phyloP scores from a whole-genome alignment of 2,113 vertebrate genomes.

The human (Homo sapiens) region GRCh38 chr6:47894501-47895000 shows the following conservation, averaged over 20 bases:
- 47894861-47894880: too few species aligned
- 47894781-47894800: neutral
- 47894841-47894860: neutral
- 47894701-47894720: neutral
- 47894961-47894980: neutral
- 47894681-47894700: constrained; percentile 12
- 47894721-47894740: neutral
- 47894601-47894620: neutral
- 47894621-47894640: neutral
- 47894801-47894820: neutral
- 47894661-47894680: neutral
- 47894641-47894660: neutral
- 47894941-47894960: too few species aligned
- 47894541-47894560: neutral
- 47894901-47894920: too few species aligned
- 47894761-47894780: neutral
- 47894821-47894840: constrained; percentile 9
- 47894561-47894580: neutral
- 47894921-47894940: too few species aligned
- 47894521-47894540: neutral
- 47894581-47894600: neutral
- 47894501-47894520: neutral
- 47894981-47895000: neutral
- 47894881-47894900: too few species aligned
- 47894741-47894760: neutral